Percentiles rank a stretch among this genome's conserved stretches.
Conservation (phyloP, 2,797 vertebrate species). For the Heteromormyrus szaboi region DNA sequence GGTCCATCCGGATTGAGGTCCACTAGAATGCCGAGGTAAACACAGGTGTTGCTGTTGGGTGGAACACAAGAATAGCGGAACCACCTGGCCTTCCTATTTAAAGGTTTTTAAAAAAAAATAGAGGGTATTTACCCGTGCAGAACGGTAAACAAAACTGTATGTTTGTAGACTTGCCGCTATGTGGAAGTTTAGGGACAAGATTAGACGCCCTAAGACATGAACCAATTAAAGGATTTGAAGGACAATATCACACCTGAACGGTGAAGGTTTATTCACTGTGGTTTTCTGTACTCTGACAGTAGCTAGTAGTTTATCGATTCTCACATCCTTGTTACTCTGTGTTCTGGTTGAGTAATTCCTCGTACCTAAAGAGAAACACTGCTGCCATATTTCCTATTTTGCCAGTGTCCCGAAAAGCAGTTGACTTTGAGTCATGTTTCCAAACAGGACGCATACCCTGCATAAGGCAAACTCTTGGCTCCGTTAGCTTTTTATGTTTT, state of each 20-base stretch:
- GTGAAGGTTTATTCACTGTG: neutral
- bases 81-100: neutral
- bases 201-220: neutral
- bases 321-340: neutral
- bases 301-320: neutral
- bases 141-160: neutral
- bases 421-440: constrained; percentile 14
- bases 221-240: neutral
- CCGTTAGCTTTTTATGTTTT: constrained; percentile 12
- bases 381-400: neutral
- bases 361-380: neutral
- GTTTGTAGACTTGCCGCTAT: neutral
- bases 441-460: constrained; percentile 38
- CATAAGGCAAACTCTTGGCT: constrained; percentile 46
- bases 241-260: neutral
- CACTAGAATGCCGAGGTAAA: neutral
- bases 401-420: neutral
- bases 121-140: neutral
- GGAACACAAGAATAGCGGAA: neutral
- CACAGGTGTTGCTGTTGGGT: neutral
- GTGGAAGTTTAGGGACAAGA: neutral
- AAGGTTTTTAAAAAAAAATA: neutral
- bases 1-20: neutral
- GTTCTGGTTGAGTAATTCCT: neutral
- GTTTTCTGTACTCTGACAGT: neutral